Base-by-base conservation (phyloP, 1,140 invertebrate genomes). In the Xylocopa sonorina region DNA sequence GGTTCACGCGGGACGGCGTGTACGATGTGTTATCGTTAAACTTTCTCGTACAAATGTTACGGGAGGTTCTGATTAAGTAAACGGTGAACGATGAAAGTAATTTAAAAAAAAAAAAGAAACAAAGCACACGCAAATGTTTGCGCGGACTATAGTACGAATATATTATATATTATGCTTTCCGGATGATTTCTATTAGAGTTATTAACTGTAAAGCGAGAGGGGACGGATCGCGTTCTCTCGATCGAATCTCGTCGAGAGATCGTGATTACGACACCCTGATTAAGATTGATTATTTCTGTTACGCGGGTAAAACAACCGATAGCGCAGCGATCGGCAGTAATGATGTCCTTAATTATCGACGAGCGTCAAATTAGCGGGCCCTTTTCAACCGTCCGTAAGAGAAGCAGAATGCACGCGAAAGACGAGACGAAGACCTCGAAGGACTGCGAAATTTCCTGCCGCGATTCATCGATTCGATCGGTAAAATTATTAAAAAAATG, bases 41-140 rank as follows among this genome's bases (percentile, higher is more conserved):
- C 24, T 66, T 80, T 57, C 63, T 51, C 80, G 69, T 78, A 78
- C 77, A 51, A 69, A 71, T 68, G 68, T 74, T 78, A 73, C 64
- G 62, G 58, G 68, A 58, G 75, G 74, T 78, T 81, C 48, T 50
- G 57, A 66, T 69, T 72, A 69, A n/a, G n/a, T n/a, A n/a, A 71
- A 82, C 34, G 43, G 50, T 58, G 75, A 82, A 87, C 81, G 67
- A 87, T 88, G 87, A 88, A 88, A 88, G 87, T 88, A 88, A 87
- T 84, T 78, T 78, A 82, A 77, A 51, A 76, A 78, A 41, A 34
- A 43, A 63, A 58, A 24, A 34, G 18, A 48, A 14, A 2, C 48
- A 0, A 29, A 43, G 58, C 0, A 38, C 9, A 72, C 5, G 38
- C 55, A 79, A 57, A 48, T 66, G 60, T 63, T 78, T 57, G 53